A percentile compares a stretch with the other conserved stretches of the same genome.
These are phyloP conservation scores for Axea sp. DNA, from an alignment of 2,888 invertebrate genomes.

Conservation along the genomic window DNA sequence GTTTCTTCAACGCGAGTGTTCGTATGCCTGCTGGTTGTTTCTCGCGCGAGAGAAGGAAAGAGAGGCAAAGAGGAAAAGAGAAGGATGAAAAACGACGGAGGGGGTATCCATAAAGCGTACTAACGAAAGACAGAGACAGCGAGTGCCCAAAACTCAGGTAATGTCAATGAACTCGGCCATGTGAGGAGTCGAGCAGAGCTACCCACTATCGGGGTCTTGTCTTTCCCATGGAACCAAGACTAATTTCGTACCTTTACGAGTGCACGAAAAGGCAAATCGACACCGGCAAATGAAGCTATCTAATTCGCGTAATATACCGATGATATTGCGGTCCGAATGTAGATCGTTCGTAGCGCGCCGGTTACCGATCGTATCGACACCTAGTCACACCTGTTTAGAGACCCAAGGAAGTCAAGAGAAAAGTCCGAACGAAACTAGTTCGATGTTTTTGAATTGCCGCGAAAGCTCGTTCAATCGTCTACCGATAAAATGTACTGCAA, in stretches of 20 bases:
- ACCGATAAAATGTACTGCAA: constrained; percentile 36
- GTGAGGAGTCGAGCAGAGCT: constrained; percentile 62
- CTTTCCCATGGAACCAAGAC: constrained; percentile 79
- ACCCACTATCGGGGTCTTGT: constrained; percentile 79
- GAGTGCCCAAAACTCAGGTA: constrained; percentile 78
- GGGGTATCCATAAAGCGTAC: constrained; percentile 63
- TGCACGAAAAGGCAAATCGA: constrained; percentile 65
- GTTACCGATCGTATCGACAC: constrained; percentile 61
- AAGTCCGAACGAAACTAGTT: constrained; percentile 50
- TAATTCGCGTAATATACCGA: constrained; percentile 36
- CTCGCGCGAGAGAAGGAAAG: constrained; percentile 56
- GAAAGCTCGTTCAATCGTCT: constrained; percentile 37
- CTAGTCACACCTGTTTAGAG: constrained; percentile 64
- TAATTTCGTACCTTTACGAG: constrained; percentile 79
- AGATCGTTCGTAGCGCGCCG: constrained; percentile 31
- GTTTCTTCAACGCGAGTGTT: constrained; percentile 58
- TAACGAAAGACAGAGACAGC: constrained; percentile 72
- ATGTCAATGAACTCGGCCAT: constrained; percentile 70
- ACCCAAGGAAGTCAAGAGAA: constrained; percentile 26
- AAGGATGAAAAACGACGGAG: constrained; percentile 54
- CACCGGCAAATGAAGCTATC: constrained; percentile 38
- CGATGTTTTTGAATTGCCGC: constrained; percentile 47
- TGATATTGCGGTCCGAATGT: constrained; percentile 47
- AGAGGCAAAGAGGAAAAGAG: constrained; percentile 63
- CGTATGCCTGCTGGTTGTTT: constrained; percentile 58